Evolutionary conservation across 2,113 vertebrate species (phyloP), one percentile per base, ranked within the genome.

Genomic region (Ciconia stormi): DNA sequence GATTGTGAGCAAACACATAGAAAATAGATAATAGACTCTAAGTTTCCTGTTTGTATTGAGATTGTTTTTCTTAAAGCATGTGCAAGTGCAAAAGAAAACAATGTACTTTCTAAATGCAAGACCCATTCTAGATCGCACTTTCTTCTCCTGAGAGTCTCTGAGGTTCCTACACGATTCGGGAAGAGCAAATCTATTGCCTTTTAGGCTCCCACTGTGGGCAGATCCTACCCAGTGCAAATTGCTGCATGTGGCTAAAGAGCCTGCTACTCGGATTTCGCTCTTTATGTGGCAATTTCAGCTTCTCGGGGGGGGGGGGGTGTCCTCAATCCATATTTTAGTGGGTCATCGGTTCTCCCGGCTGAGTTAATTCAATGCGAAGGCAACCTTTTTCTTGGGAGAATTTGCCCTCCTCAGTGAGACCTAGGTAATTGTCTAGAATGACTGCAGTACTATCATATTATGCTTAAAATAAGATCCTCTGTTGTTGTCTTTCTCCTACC

Each of bases 251-350:
- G 65, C 87, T 91, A 14, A 81, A 78, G 83, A 89, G 87, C 58
- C 87, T 76, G 47, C 66, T 81, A 53, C 81, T 84, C 0, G 0
- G 19, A 36, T 34, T 94, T 70, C 91, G 93, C 84, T 95, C 84
- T 94, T 91, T 47, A 65, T 85, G 53, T 72, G 84, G 82, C 71
- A 72, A 46, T 92, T 94, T 77, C 93, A 77, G 36, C 79, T 76
- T 29, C 82, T 94, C 62, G 17, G n/a, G 26, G 63, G 79, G n/a
- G 26, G 63, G 79, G 82, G 22, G 17, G 46, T 66, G 76, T 80
- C 58, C 46, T 80, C 67, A 70, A 25, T 92, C 66, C 49, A 18
- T 80, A 46, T 86, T 93, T 82, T 83, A 83, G 66, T 90, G 88
- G 87, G 74, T 92, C 82, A 90, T 88, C 78, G 13, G 44, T 69